Evolutionary conservation across 2,888 invertebrate species (phyloP).

Genomic region (Mechanitis mazaeus): DNA sequence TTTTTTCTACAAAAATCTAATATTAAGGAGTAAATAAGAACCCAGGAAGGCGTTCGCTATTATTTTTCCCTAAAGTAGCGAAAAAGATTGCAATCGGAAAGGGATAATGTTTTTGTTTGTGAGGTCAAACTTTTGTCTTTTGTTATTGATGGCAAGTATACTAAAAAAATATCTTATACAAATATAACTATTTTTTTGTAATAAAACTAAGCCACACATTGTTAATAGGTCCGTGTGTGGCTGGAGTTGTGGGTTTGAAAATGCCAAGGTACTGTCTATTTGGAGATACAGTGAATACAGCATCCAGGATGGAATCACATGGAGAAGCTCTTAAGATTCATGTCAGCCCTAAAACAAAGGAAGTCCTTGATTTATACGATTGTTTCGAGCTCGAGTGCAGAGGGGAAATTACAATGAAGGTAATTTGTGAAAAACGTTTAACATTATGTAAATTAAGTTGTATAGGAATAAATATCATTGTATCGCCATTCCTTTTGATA

Average conservation of each 20-base stretch:
- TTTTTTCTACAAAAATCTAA: too few species aligned
- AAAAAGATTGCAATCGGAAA: constrained; percentile 12
- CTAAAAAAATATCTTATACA: too few species aligned
- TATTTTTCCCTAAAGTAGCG: too few species aligned
- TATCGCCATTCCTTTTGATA: too few species aligned
- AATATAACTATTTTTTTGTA: too few species aligned
- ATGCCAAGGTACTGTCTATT: constrained; percentile 97
- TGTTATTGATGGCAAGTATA: too few species aligned
- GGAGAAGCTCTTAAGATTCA: constrained; percentile 94
- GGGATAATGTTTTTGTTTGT: constrained; percentile 17
- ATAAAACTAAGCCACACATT: not conserved
- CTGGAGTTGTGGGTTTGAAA: constrained; percentile 94
- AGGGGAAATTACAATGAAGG: constrained; percentile 95
- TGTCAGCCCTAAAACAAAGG: constrained; percentile 92
- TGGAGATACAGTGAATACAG: constrained; percentile 94
- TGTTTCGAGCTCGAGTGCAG: constrained; percentile 89
- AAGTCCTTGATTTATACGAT: constrained; percentile 88
- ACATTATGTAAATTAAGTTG: not conserved
- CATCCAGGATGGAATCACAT: constrained; percentile 93
- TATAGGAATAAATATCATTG: not conserved
- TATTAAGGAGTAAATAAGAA: too few species aligned
- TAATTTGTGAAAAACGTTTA: constrained; percentile 43
- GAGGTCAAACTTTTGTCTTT: too few species aligned
- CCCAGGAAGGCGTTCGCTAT: too few species aligned
- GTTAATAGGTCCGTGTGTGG: constrained; percentile 83